These are phyloP conservation scores for Drosophila pachea DNA, from an alignment of 1,140 invertebrate genomes.

Conservation along the genomic window DNA sequence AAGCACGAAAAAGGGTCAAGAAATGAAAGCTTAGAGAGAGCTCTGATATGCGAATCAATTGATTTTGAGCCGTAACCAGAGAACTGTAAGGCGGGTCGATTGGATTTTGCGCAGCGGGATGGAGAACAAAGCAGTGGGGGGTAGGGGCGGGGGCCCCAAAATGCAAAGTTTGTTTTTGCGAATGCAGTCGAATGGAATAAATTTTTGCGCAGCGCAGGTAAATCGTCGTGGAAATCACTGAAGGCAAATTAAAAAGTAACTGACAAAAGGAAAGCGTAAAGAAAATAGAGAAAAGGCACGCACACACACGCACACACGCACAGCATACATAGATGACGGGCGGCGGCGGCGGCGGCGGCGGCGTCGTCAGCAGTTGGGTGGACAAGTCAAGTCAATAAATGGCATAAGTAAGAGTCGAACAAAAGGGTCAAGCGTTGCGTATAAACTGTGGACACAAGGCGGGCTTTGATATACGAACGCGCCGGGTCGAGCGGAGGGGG, in stretches of 20 bases:
- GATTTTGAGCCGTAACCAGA: slow-evolving; percentile 62
- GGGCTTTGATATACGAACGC: background rate
- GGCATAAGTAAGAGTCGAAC: slow-evolving; percentile 54
- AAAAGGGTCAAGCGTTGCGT: slow-evolving; percentile 68
- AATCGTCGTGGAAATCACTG: slow-evolving; percentile 74
- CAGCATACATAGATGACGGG: background rate
- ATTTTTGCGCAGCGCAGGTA: slow-evolving; percentile 70
- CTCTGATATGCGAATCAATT: slow-evolving; percentile 70
- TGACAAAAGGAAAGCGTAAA: slow-evolving; percentile 15
- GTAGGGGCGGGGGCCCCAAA: slow-evolving; percentile 12
- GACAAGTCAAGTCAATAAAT: slow-evolving; percentile 58
- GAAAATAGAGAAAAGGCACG: background rate
- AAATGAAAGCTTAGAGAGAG: slow-evolving; percentile 51
- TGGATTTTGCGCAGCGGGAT: background rate
- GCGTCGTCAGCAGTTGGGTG: too few species aligned
- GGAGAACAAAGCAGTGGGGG: too few species aligned
- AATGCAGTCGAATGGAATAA: slow-evolving; percentile 72
- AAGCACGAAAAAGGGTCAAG: slow-evolving; percentile 75
- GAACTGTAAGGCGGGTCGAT: slow-evolving; percentile 16
- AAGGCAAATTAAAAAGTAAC: slow-evolving; percentile 71
- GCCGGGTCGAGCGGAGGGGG: background rate
- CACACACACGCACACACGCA: background rate
- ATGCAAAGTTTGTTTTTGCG: slow-evolving; percentile 75
- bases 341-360: too few species aligned
- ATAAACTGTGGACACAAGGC: background rate